These are phyloP conservation scores for Stomatorhinus ivindoensis DNA, from an alignment of 2,113 vertebrate genomes.

Conservation along the genomic window DNA sequence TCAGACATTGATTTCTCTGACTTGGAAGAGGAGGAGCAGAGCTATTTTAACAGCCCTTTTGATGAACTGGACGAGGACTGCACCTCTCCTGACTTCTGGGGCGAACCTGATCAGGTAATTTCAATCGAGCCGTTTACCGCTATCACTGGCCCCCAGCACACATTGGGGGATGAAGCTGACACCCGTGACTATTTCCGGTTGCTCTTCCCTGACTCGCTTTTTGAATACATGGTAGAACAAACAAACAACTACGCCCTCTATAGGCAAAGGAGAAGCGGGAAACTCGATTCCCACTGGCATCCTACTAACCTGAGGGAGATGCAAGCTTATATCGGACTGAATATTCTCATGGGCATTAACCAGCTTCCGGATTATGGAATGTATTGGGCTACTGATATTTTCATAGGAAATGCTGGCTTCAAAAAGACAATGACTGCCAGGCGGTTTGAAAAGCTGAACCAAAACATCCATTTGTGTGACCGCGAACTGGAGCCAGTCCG, in stretches of 20 bases:
- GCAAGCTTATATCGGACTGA: constrained; percentile 64
- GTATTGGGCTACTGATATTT: constrained; percentile 74
- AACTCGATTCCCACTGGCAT: constrained; percentile 68
- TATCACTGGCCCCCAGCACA: constrained; percentile 65
- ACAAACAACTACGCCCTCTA: constrained; percentile 77
- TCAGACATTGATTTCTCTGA: constrained; percentile 75
- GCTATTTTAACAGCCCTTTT: constrained; percentile 57
- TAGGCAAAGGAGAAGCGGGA: constrained; percentile 66
- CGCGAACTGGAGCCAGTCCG: constrained; percentile 56
- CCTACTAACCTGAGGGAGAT: constrained; percentile 68
- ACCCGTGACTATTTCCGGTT: constrained; percentile 74
- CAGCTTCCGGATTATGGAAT: constrained; percentile 67
- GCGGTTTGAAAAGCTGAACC: constrained; percentile 67
- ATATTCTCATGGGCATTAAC: constrained; percentile 72
- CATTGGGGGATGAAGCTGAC: constrained; percentile 70
- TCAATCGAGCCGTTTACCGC: constrained; percentile 63
- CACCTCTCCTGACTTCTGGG: constrained; percentile 66
- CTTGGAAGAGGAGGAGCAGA: constrained; percentile 67
- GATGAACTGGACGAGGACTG: constrained; percentile 60
- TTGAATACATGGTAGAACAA: constrained; percentile 77
- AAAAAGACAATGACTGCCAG: constrained; percentile 69
- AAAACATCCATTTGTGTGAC: constrained; percentile 68
- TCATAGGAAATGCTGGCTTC: constrained; percentile 69
- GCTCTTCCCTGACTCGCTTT: constrained; percentile 73
- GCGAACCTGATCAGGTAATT: constrained; percentile 67